Base-by-base conservation (phyloP, 2,113 vertebrate species). In the Amblyornis subalaris region DNA sequence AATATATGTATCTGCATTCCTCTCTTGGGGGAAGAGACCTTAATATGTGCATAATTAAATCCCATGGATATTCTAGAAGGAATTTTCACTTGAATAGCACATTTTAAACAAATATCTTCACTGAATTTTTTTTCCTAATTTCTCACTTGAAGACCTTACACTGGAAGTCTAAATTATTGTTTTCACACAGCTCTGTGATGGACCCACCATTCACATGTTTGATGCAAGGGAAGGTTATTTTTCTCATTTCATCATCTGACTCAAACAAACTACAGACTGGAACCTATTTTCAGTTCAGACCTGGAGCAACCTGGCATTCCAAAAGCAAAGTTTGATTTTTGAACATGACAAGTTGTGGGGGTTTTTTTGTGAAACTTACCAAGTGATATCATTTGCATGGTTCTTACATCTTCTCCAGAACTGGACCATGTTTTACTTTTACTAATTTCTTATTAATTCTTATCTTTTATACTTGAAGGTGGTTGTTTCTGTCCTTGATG, bases 91-190 rank as follows among this genome's bases (percentile, higher is more conserved):
- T 44, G 10, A 70, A 29, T 12, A 74, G 64, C 4, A 20, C 42
- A 55, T 31, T 94, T 91, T 24, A 60, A 87, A 54, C 3, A 87
- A 82, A 50, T 16, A 77, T 3, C 36, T 74, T 26, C 2, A 47
- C 0, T 22, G 14, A 47, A 0, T 1, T 35, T 31, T 53, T 50
- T 51, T 51, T 25, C 9, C n/a, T 18, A 42, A 22, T 73, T 53
- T 69, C 15, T 45, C 15, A 25, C 64, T 88, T 75, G 58, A 71
- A 58, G 28, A 65, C 4, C 9, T 80, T 51, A 33, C 5, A 31
- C 20, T 44, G 19, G 16, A 94, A 71, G 36, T 29, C 4, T 24
- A 21, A 84, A 44, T 64, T 60, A n/a, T 38, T 67, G 31, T 48
- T 78, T 81, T 66, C 26, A 66, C 4, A 6, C 33, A 62, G 28